These are phyloP conservation scores for Brenthis daphne DNA, from an alignment of 2,888 invertebrate genomes.

Conservation along the genomic window DNA sequence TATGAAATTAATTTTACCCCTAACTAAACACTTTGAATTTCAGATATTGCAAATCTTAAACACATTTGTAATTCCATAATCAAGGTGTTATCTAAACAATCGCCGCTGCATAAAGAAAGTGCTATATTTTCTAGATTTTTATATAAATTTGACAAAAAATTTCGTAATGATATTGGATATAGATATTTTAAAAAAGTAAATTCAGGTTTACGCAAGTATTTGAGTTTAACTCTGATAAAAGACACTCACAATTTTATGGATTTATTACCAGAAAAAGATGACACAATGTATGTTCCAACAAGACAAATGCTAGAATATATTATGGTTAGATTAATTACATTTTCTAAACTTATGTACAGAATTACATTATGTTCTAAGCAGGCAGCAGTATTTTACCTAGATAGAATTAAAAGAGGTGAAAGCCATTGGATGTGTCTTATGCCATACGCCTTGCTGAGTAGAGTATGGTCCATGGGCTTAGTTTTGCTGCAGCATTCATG, in stretches of 20 bases:
- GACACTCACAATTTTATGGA: slow-evolving; percentile 64
- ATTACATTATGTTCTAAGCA: slow-evolving; percentile 72
- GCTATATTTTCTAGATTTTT: slow-evolving; percentile 80
- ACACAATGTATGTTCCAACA: slow-evolving; percentile 69
- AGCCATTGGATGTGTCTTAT: slow-evolving; percentile 80
- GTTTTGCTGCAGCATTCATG: slow-evolving; percentile 73
- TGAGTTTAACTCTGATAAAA: slow-evolving; percentile 69
- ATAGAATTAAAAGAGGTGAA: slow-evolving; percentile 79
- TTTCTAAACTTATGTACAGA: slow-evolving; percentile 79
- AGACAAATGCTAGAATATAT: slow-evolving; percentile 83
- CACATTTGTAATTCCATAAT: slow-evolving; percentile 55
- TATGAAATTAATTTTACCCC: background rate
- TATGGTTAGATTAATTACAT: slow-evolving; percentile 77
- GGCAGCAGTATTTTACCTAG: slow-evolving; percentile 75
- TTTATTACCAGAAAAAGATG: slow-evolving; percentile 55
- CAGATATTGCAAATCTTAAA: slow-evolving; percentile 57
- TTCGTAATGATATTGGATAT: slow-evolving; percentile 81
- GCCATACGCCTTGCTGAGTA: slow-evolving; percentile 78
- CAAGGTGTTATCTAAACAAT: slow-evolving; percentile 65
- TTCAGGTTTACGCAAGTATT: slow-evolving; percentile 75
- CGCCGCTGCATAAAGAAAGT: slow-evolving; percentile 78
- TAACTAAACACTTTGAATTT: background rate
- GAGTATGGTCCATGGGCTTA: slow-evolving; percentile 79
- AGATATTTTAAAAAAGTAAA: slow-evolving; percentile 80
- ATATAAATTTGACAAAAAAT: slow-evolving; percentile 83